Conservation (phyloP, 2,888 invertebrate species). For the Leptarthrus brevirostris region DNA sequence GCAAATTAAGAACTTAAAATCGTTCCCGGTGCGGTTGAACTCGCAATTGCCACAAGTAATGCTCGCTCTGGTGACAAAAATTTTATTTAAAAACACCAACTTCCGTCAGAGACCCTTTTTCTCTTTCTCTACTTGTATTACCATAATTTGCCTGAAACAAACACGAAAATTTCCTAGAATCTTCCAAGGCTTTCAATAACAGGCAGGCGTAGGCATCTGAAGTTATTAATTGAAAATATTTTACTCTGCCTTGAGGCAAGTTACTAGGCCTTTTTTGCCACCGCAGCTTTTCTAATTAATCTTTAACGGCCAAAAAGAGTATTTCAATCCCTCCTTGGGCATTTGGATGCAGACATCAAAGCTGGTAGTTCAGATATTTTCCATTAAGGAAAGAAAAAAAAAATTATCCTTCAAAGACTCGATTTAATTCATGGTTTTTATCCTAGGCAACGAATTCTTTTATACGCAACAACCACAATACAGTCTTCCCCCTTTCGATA, state of each 20-base stretch:
- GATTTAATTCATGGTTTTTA: background rate
- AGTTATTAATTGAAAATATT: background rate
- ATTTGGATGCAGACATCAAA: background rate
- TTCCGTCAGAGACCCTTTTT: background rate
- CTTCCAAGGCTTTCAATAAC: background rate
- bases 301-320: background rate
- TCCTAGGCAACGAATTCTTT: background rate
- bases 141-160: background rate
- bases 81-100: background rate
- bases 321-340: background rate
- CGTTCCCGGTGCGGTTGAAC: background rate
- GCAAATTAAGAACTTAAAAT: conserved; percentile 27
- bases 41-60: background rate
- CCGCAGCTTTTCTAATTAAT: background rate
- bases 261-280: background rate
- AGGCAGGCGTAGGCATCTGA: background rate
- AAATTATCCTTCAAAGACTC: background rate
- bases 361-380: background rate
- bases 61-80: background rate
- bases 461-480: too few species aligned
- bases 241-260: background rate
- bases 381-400: background rate
- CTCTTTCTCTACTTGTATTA: too few species aligned
- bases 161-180: background rate
- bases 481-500: background rate